phyloP scores from a whole-genome alignment of 2,888 invertebrate genomes.

The Camptogramma bilineatum region DNA sequence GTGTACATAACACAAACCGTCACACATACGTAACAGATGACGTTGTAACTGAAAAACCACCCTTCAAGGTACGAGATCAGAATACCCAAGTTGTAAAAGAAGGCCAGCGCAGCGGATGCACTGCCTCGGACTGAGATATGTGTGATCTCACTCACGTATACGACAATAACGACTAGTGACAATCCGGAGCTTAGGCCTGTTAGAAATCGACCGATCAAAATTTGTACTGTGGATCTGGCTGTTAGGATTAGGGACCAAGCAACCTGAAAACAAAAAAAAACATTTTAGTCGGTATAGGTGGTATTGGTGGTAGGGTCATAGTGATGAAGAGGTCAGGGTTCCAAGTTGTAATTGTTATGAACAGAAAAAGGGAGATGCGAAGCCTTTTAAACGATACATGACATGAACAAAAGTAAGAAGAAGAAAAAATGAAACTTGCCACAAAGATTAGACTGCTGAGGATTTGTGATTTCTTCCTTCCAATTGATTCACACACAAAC shows the following conservation, averaged over 20 bases:
- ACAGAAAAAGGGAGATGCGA: too few relatives aligned
- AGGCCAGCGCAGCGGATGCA: constrained; percentile 33
- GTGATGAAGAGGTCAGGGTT: neutral
- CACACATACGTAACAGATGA: constrained; percentile 52
- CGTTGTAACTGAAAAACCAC: constrained; percentile 55
- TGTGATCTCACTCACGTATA: constrained; percentile 82
- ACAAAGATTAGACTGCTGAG: constrained; percentile 44
- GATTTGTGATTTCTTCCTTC: constrained; percentile 51
- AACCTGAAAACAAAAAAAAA: constrained; percentile 47
- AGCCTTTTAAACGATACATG: too few relatives aligned
- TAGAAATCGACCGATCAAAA: constrained; percentile 76
- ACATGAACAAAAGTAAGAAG: neutral
- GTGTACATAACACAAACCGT: constrained; percentile 43
- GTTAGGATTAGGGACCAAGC: constrained; percentile 54
- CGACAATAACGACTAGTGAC: constrained; percentile 71
- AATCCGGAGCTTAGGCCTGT: constrained; percentile 65
- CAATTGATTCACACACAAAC: constrained; percentile 49
- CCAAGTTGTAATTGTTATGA: neutral
- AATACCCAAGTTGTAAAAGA: constrained; percentile 48
- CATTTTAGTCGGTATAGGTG: too few relatives aligned
- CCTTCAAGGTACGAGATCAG: constrained; percentile 52
- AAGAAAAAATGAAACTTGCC: constrained; percentile 43
- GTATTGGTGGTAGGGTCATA: neutral
- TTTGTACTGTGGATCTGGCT: constrained; percentile 44
- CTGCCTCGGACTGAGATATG: constrained; percentile 48